Percentiles rank a stretch among this genome's conserved stretches.
Conservation (phyloP, 2,113 vertebrate genomes). For the Chaetops frenatus region DNA sequence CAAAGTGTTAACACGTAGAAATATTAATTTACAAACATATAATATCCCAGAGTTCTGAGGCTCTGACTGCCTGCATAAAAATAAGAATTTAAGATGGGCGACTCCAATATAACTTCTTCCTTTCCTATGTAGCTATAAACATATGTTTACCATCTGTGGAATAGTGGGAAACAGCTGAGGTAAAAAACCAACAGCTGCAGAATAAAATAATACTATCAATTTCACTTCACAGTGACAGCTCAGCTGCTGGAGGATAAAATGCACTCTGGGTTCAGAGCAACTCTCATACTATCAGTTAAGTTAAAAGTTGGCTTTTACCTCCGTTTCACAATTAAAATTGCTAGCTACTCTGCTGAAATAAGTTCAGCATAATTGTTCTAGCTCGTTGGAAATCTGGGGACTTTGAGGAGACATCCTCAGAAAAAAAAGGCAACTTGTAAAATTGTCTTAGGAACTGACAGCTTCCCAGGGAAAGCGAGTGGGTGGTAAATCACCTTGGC, state of each 20-base stretch:
- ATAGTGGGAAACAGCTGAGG: constrained; percentile 70
- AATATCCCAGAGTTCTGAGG: constrained; percentile 50
- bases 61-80: constrained; percentile 59
- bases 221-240: constrained; percentile 61
- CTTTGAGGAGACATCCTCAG: background rate
- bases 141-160: constrained; percentile 79
- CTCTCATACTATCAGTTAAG: background rate
- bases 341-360: background rate
- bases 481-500: constrained; percentile 15
- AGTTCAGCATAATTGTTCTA: background rate
- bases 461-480: background rate
- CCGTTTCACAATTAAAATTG: background rate
- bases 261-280: constrained; percentile 24
- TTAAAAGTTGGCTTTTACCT: background rate
- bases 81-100: constrained; percentile 28
- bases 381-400: background rate
- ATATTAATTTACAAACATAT: constrained; percentile 72
- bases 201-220: constrained; percentile 69
- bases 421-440: constrained; percentile 6
- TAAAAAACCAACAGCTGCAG: constrained; percentile 72
- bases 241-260: constrained; percentile 36
- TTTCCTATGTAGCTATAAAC: constrained; percentile 63
- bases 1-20: constrained; percentile 66
- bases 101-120: constrained; percentile 38
- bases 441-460: background rate